Conservation (phyloP, 2,113 vertebrate genomes). For the Mesocricetus auratus region DNA sequence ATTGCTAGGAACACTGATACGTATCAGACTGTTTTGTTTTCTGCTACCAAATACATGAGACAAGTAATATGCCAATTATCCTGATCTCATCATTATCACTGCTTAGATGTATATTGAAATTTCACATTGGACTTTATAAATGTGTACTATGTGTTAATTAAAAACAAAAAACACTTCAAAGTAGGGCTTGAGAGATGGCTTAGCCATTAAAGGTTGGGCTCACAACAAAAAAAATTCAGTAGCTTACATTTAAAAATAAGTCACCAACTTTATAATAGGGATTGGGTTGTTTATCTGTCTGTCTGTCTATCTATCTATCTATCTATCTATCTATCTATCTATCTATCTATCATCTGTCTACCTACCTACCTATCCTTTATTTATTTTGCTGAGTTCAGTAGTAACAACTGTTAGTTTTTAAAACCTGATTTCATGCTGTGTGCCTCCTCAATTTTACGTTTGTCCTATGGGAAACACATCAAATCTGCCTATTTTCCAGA, state of each 20-base stretch:
- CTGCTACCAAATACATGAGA: background rate
- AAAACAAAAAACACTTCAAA: background rate
- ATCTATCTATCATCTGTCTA: too few relatives aligned
- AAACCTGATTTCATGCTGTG: background rate
- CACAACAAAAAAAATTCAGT: background rate
- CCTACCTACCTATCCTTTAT: background rate
- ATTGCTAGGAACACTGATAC: background rate
- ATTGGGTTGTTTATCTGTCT: background rate
- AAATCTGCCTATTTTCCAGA: background rate
- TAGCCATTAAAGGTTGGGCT: background rate
- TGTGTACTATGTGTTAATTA: background rate
- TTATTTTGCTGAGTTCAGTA: background rate
- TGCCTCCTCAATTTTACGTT: background rate
- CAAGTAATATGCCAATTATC: background rate
- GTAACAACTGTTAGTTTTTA: background rate
- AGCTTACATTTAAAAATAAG: background rate
- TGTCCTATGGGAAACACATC: background rate
- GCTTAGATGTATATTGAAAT: background rate
- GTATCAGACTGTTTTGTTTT: background rate
- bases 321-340: too few relatives aligned
- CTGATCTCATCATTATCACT: background rate
- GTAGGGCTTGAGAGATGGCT: background rate
- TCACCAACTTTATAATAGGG: background rate
- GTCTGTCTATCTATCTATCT: background rate
- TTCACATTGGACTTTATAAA: background rate